Evolutionary conservation across 2,888 invertebrate species (phyloP).

Genomic region (Charanyca ferruginea): DNA sequence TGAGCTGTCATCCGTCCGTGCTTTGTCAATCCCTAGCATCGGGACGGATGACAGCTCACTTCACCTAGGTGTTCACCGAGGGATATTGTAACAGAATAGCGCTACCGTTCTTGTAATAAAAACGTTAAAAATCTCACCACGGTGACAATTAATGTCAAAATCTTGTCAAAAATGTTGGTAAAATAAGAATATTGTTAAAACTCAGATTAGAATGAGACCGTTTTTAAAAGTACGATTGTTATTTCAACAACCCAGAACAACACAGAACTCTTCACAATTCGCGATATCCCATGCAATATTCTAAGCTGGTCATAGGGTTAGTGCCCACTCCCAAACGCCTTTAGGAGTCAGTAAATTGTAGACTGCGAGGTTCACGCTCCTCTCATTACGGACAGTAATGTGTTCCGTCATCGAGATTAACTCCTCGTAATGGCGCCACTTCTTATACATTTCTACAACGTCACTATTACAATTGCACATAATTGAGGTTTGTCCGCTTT

Average conservation of each 20-base stretch:
- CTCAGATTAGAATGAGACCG: too few species aligned
- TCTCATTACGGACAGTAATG: constrained; percentile 87
- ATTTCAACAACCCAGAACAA: too few species aligned
- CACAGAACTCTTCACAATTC: not conserved
- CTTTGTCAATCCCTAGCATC: too few species aligned
- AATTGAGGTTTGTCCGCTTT: constrained; percentile 89
- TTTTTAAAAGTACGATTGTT: too few species aligned
- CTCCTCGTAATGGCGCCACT: constrained; percentile 84
- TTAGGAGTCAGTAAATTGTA: constrained; percentile 87
- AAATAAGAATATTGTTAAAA: too few species aligned
- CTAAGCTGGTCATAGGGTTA: constrained; percentile 43
- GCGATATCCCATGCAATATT: constrained; percentile 11
- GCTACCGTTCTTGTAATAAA: too few species aligned
- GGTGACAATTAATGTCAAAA: too few species aligned
- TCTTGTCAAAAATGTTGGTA: not conserved
- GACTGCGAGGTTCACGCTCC: constrained; percentile 84
- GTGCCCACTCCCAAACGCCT: constrained; percentile 78
- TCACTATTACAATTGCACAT: constrained; percentile 88
- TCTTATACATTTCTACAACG: constrained; percentile 84
- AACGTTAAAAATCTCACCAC: too few species aligned
- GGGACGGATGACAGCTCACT: too few species aligned
- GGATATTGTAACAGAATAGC: too few species aligned
- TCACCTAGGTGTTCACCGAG: too few species aligned
- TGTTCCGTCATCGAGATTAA: constrained; percentile 91
- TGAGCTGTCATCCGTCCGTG: too few species aligned